Evolutionary conservation across 1,140 invertebrate species (phyloP).

Genomic region (Ptiloglossa arizonensis): DNA sequence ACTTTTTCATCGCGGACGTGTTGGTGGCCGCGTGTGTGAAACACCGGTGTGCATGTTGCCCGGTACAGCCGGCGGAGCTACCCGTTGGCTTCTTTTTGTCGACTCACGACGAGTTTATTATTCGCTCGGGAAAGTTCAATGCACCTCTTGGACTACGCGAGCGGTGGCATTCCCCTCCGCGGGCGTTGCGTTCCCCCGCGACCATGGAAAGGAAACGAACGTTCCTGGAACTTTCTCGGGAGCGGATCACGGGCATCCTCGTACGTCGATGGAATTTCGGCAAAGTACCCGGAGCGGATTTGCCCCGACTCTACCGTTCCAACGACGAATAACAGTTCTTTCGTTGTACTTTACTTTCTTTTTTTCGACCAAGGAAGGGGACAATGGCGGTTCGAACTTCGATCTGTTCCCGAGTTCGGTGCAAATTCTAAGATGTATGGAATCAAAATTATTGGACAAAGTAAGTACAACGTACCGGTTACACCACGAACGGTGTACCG

Average conservation of each 20-base stretch:
- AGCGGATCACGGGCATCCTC: not conserved
- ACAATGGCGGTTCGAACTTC: no score
- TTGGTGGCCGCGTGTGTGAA: not conserved
- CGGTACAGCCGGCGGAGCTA: slow-evolving; percentile 15
- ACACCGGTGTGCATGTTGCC: slow-evolving; percentile 3
- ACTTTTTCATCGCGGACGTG: slow-evolving; percentile 70
- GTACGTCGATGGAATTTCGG: not conserved
- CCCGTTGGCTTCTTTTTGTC: slow-evolving; percentile 41
- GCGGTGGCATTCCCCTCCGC: not conserved
- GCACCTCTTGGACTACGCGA: slow-evolving; percentile 27
- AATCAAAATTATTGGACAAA: no score
- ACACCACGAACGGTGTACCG: no score
- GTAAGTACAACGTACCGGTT: no score
- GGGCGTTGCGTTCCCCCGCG: not conserved
- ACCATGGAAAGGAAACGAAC: slow-evolving; percentile 17
- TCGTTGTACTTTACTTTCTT: not conserved
- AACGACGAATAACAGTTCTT: not conserved
- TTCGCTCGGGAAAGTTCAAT: slow-evolving; percentile 58
- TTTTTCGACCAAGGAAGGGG: no score
- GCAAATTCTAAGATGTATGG: no score
- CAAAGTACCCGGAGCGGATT: not conserved
- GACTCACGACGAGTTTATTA: slow-evolving; percentile 48
- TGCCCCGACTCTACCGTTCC: not conserved
- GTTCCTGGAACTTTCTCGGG: slow-evolving; percentile 33
- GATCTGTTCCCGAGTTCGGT: no score